These are phyloP conservation scores for Pterois miles DNA, from an alignment of 2,797 vertebrate genomes.

Conservation along the genomic window DNA sequence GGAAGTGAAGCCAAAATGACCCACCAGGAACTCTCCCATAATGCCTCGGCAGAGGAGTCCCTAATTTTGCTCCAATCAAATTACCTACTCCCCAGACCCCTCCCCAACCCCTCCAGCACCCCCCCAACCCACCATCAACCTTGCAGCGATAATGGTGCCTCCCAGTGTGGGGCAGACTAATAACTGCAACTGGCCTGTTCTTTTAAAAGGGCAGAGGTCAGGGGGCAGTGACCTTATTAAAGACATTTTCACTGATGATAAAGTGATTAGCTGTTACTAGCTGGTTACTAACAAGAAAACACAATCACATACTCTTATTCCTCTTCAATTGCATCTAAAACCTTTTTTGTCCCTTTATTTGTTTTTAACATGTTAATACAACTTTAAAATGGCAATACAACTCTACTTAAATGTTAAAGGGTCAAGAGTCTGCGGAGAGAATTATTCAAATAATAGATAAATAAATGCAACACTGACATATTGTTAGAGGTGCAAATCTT, in stretches of 20 bases:
- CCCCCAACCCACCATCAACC: slow-evolving; percentile 16
- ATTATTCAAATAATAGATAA: too few species aligned
- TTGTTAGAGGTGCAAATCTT: too few species aligned
- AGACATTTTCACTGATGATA: slow-evolving; percentile 90
- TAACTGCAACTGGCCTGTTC: slow-evolving; percentile 87
- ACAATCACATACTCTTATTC: not conserved
- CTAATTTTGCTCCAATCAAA: slow-evolving; percentile 99
- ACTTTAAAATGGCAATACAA: not conserved
- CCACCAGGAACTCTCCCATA: slow-evolving; percentile 95
- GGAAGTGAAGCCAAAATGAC: slow-evolving; percentile 99
- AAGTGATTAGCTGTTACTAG: slow-evolving; percentile 91
- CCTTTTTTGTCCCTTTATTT: not conserved
- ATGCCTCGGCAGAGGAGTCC: slow-evolving; percentile 92
- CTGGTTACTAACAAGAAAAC: slow-evolving; percentile 43
- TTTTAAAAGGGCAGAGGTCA: slow-evolving; percentile 87
- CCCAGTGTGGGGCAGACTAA: slow-evolving; percentile 90
- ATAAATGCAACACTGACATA: not conserved
- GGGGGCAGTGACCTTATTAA: slow-evolving; percentile 87
- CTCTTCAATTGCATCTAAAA: not conserved
- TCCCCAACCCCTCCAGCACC: slow-evolving; percentile 4
- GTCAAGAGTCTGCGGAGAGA: not conserved
- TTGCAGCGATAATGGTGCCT: slow-evolving; percentile 90
- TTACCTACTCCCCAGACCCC: slow-evolving; percentile 90
- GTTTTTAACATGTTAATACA: not conserved
- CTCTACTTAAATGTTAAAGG: not conserved